Evolutionary conservation across 1,140 invertebrate species (phyloP), one percentile per base, ranked within the genome.

Genomic region (Conus ventricosus): DNA sequence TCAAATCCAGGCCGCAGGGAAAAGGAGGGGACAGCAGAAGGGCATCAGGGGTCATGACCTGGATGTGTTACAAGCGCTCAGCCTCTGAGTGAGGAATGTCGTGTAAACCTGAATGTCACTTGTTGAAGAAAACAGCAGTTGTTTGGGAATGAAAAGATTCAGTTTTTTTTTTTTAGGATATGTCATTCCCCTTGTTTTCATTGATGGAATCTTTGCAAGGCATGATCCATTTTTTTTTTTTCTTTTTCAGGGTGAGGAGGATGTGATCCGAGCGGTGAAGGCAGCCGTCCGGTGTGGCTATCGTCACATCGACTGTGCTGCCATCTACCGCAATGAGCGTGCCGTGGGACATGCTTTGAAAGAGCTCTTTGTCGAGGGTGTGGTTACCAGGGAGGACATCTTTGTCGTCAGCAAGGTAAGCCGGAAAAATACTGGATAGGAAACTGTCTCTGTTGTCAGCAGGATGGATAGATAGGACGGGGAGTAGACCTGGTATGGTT

Each of bases 251-350:
- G 84, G 87, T 85, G 93, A 94, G 84, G 93, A 93, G 88, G 96
- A 97, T 93, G 97, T 98, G 0, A 95, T 95, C 11, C 95, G 96
- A 92, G 97, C 97, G 10, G 97, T 98, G 4, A 97, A 97, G 92
- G 95, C 96, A 90, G 98, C 98, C 1, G 97, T 99, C 87, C 96
- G 97, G 89, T 95, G 96, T 80, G 98, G 98, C 8, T 99, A 99
- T 95, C 96, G 98, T 17, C 98, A 98, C 93, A 96, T 99, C 90
- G 98, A 99, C 94, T 98, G 97, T 93, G 98, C 98, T 60, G 96
- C 96, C 86, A 96, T 97, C 92, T 99, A 99, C 94, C 95, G 96
- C 81, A 99, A 99, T 95, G 98, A 99, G 94, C 96, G 96, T 76
- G 97, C 98, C 95, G 96, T 99, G 39, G 98, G 98, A 2, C 95